Conservation (phyloP, 2,797 vertebrate genomes). For the Peromyscus nudipes region DNA sequence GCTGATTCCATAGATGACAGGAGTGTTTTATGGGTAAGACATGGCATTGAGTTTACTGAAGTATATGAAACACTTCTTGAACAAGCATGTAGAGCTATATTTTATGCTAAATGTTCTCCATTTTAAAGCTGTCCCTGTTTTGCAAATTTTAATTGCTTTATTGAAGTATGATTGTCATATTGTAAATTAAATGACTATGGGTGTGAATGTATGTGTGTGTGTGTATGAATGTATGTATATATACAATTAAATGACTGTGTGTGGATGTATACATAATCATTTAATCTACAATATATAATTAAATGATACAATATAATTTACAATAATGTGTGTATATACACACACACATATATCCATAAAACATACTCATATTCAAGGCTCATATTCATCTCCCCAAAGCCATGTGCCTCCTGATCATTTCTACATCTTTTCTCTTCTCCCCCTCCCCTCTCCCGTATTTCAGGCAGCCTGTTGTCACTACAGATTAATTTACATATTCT, state of each 20-base stretch:
- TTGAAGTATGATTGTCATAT: neutral
- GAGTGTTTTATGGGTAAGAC: neutral
- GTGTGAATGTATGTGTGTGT: neutral
- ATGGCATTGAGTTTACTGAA: neutral
- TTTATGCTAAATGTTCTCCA: neutral
- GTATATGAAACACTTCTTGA: neutral
- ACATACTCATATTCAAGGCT: neutral
- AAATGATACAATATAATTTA: too few relatives aligned
- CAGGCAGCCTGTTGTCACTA: neutral
- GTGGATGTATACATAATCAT: too few relatives aligned
- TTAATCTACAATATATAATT: too few relatives aligned
- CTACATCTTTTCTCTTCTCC: neutral
- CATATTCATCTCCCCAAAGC: neutral
- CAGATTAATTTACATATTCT: constrained; percentile 3
- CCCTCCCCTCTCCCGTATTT: neutral
- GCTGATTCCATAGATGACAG: neutral
- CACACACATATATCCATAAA: neutral
- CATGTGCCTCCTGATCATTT: neutral
- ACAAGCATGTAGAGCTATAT: neutral
- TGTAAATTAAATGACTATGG: neutral
- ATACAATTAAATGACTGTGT: too few relatives aligned
- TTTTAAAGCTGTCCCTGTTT: neutral
- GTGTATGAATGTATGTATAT: too few relatives aligned
- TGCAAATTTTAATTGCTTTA: neutral
- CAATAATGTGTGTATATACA: neutral